Conservation (phyloP, 1,140 invertebrate species). For the Harlomillsia oculata region DNA sequence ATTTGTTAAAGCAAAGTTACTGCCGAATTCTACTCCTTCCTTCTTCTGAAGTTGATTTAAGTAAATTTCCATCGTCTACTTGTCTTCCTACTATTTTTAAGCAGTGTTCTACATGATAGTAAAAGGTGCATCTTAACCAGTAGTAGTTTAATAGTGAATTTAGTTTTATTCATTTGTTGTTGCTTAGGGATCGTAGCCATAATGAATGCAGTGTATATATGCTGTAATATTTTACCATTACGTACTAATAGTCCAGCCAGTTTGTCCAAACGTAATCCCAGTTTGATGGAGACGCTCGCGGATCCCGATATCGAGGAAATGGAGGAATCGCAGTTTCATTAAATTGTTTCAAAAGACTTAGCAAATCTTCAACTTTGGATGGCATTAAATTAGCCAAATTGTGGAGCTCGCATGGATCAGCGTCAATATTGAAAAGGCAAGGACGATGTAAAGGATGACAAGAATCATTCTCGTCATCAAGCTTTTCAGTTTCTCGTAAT, state of each 20-base stretch:
- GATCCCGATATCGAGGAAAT: neutral
- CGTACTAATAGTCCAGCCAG: slow-evolving; percentile 5
- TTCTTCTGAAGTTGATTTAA: too few species aligned
- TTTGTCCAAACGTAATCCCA: slow-evolving; percentile 14
- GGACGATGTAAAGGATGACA: slow-evolving; percentile 55
- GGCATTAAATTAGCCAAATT: slow-evolving; percentile 54
- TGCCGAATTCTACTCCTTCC: too few species aligned
- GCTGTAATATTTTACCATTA: too few species aligned
- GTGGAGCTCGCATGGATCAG: slow-evolving; percentile 74
- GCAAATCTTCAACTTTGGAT: slow-evolving; percentile 44
- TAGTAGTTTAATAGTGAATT: too few species aligned
- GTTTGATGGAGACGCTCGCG: neutral
- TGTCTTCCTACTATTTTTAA: too few species aligned
- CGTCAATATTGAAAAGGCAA: slow-evolving; percentile 67
- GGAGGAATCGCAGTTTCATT: neutral
- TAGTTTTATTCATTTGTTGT: too few species aligned
- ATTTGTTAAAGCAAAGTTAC: too few species aligned
- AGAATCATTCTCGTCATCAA: slow-evolving; percentile 8
- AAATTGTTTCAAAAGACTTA: slow-evolving; percentile 47
- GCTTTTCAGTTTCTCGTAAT: neutral
- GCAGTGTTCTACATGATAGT: too few species aligned
- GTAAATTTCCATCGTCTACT: too few species aligned
- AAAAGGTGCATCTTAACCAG: too few species aligned
- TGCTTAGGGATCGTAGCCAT: too few species aligned
- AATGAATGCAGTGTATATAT: too few species aligned